A percentile compares a stretch with the other conserved stretches of the same genome.
Evolutionary conservation across 2,113 vertebrate genomes (phyloP).

Genomic region (Verasper variegatus): DNA sequence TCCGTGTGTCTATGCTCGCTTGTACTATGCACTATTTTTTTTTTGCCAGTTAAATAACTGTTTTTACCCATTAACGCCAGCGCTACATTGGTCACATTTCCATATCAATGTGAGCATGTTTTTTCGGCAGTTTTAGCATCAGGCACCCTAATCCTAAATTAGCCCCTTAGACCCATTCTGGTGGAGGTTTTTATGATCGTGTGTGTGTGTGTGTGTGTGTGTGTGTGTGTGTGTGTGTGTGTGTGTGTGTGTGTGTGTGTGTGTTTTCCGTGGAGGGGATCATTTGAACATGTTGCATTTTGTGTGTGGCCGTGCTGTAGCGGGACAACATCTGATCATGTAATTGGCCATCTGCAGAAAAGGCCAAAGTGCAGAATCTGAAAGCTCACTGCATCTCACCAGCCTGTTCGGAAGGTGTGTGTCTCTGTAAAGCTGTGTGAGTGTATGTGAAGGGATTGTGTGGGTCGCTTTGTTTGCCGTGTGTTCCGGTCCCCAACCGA

Average conservation of each 20-base stretch:
- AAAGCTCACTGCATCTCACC: constrained; percentile 29
- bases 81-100: constrained; percentile 62
- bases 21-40: not conserved
- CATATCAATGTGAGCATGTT: constrained; percentile 72
- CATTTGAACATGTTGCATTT: constrained; percentile 30
- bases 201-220: constrained; percentile 18
- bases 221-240: constrained; percentile 18
- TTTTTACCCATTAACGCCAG: constrained; percentile 59
- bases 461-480: constrained; percentile 61
- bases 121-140: constrained; percentile 57
- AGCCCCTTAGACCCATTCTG: constrained; percentile 40
- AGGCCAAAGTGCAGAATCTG: constrained; percentile 51
- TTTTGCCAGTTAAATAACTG: constrained; percentile 63
- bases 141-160: constrained; percentile 60
- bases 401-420: constrained; percentile 17
- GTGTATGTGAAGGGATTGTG: constrained; percentile 28
- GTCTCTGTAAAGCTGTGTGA: not conserved
- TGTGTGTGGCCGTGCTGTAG: constrained; percentile 40
- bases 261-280: no score
- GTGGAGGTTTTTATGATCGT: constrained; percentile 49
- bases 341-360: constrained; percentile 68
- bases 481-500: constrained; percentile 71
- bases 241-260: constrained; percentile 20
- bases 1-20: constrained; percentile 19
- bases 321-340: constrained; percentile 50